Conservation (phyloP, 2,888 invertebrate species). For the Schrankia costaestrigalis region DNA sequence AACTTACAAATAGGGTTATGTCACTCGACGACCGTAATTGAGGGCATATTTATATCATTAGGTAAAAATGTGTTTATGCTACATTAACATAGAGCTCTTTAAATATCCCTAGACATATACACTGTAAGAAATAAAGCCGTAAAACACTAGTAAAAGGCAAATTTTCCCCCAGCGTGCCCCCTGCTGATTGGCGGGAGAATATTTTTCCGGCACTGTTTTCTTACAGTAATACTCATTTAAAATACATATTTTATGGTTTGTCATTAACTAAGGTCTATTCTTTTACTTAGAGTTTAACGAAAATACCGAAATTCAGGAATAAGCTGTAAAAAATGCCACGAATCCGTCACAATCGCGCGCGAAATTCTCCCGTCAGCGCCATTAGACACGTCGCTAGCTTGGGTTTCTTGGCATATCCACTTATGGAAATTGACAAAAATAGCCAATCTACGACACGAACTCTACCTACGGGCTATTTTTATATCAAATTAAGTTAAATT, state of each 20-base stretch:
- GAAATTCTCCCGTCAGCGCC: constrained; percentile 79
- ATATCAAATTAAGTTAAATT: constrained; percentile 37
- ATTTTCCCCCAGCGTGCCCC: constrained; percentile 71
- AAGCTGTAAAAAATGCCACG: constrained; percentile 79
- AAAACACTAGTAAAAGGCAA: constrained; percentile 41
- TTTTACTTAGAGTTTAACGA: constrained; percentile 38
- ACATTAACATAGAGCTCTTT: constrained; percentile 33
- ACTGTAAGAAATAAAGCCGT: constrained; percentile 31
- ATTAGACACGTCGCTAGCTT: constrained; percentile 81
- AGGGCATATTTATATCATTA: constrained; percentile 53
- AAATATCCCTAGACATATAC: constrained; percentile 24
- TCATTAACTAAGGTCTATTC: constrained; percentile 46
- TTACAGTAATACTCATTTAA: constrained; percentile 29
- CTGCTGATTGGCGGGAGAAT: constrained; percentile 76
- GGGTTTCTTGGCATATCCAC: constrained; percentile 73
- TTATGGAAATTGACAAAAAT: constrained; percentile 77
- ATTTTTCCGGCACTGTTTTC: constrained; percentile 58
- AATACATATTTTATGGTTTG: constrained; percentile 37
- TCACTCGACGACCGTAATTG: constrained; percentile 72
- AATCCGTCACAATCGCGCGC: constrained; percentile 80
- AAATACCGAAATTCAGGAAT: constrained; percentile 51
- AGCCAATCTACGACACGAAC: constrained; percentile 52
- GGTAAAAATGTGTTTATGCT: constrained; percentile 31
- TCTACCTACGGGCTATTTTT: constrained; percentile 39
- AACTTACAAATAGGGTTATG: constrained; percentile 78